Evolutionary conservation across 2,113 vertebrate genomes (phyloP).

Genomic region (Aythya baeri): DNA sequence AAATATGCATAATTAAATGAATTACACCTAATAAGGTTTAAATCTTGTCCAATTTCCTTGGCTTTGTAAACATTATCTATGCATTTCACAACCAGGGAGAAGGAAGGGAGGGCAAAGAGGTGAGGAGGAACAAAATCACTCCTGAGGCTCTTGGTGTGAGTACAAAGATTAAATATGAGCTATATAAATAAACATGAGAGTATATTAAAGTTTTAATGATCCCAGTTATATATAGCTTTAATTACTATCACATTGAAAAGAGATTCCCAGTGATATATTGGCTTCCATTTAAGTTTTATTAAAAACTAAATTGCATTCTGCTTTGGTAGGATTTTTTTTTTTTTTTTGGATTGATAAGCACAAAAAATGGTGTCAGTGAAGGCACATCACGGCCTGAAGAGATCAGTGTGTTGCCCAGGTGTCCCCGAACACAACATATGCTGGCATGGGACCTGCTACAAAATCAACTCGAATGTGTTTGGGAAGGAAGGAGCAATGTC

Average conservation of each 20-base stretch:
- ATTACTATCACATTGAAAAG: neutral
- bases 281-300: neutral
- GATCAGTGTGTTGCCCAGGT: neutral
- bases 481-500: neutral
- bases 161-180: neutral
- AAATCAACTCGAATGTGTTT: neutral
- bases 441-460: neutral
- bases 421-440: neutral
- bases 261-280: neutral
- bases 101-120: neutral
- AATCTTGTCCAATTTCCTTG: neutral
- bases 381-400: neutral
- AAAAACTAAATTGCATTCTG: slow-evolving; percentile 10
- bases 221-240: slow-evolving; percentile 14
- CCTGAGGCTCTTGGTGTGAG: neutral
- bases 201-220: neutral
- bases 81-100: neutral
- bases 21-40: neutral
- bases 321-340: neutral
- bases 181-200: neutral
- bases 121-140: neutral
- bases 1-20: neutral
- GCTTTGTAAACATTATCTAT: neutral
- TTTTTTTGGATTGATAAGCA: neutral
- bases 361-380: neutral